Evolutionary conservation across 2,113 vertebrate genomes (phyloP).

Genomic region (Ctenomys sociabilis): DNA sequence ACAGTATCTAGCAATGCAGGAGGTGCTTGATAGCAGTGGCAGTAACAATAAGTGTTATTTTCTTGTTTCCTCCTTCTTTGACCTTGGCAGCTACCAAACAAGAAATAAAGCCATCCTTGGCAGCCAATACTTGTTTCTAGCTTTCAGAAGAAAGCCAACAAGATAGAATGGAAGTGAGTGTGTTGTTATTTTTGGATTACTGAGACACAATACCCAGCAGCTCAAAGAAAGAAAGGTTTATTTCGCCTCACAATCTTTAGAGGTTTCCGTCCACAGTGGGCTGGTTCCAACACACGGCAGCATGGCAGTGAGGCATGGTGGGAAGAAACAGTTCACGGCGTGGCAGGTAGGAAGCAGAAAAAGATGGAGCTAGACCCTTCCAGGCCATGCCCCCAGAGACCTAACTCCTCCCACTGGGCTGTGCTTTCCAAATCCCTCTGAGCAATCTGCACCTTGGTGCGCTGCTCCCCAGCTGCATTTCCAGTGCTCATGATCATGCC

Average conservation of each 20-base stretch:
- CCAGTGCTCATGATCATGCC: not conserved
- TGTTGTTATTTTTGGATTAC: not conserved
- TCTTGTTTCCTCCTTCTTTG: constrained; percentile 12
- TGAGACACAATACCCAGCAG: not conserved
- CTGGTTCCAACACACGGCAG: not conserved
- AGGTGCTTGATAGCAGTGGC: not conserved
- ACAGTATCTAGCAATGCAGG: not conserved
- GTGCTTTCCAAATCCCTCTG: not conserved
- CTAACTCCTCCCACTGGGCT: not conserved
- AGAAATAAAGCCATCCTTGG: not conserved
- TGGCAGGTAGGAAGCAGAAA: not conserved
- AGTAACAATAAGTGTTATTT: not conserved
- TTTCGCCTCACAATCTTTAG: not conserved
- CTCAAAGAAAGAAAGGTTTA: not conserved
- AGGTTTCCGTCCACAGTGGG: not conserved
- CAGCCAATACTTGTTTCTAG: not conserved
- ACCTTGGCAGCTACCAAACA: constrained; percentile 19
- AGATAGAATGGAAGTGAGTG: not conserved
- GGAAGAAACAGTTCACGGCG: not conserved
- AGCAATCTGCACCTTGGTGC: not conserved
- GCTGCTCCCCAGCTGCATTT: not conserved
- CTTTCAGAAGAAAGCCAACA: constrained; percentile 21
- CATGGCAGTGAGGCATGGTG: not conserved
- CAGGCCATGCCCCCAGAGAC: not conserved
- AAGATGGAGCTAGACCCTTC: not conserved